Evolutionary conservation across 2,113 vertebrate genomes (phyloP).

Genomic region (Meriones unguiculatus): DNA sequence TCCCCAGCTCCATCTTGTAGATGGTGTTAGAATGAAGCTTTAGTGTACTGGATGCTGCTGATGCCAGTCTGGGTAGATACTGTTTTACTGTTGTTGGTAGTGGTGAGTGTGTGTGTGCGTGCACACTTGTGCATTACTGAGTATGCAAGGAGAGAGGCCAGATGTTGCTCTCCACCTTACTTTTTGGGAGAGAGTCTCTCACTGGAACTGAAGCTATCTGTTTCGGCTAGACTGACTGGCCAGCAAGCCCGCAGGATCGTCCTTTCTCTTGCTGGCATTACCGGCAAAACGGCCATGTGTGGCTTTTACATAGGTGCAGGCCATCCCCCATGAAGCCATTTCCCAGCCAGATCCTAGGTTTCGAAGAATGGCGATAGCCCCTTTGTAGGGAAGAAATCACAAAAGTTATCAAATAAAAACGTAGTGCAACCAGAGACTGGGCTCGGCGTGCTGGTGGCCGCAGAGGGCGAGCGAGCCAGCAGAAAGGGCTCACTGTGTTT

Average conservation of each 20-base stretch:
- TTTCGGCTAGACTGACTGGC: too few relatives aligned
- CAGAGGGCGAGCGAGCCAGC: background rate
- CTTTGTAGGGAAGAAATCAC: background rate
- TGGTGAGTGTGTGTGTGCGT: background rate
- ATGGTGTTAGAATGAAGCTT: background rate
- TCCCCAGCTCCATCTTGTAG: too few relatives aligned
- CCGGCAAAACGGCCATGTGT: too few relatives aligned
- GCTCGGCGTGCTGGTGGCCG: background rate
- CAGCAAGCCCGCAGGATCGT: background rate
- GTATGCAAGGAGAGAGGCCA: background rate
- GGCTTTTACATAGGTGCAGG: background rate
- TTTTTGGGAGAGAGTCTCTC: background rate
- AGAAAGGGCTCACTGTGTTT: accelerated
- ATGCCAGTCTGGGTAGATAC: background rate
- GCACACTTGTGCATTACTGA: too few relatives aligned
- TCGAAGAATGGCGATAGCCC: background rate
- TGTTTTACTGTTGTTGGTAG: background rate
- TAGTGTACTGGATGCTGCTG: accelerated
- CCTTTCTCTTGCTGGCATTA: background rate
- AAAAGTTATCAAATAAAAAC: background rate
- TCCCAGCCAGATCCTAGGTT: background rate
- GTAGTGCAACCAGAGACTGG: too few relatives aligned
- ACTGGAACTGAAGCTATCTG: background rate
- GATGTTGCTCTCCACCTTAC: background rate
- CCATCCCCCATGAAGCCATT: background rate